phyloP scores from a whole-genome alignment of 2,113 vertebrate species.

The Pantherophis guttatus region DNA sequence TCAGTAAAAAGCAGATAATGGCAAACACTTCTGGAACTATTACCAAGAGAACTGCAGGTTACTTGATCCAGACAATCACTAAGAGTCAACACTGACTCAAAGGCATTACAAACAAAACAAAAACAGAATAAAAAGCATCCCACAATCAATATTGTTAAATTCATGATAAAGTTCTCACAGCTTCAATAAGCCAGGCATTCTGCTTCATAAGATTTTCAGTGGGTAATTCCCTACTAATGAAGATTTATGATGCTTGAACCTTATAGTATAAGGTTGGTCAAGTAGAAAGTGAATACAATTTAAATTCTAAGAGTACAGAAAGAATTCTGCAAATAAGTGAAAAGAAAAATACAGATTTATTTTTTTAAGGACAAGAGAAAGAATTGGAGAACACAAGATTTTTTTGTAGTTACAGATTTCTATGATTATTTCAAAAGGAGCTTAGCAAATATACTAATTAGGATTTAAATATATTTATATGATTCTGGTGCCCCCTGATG shows the following conservation, averaged over 20 bases:
- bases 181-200: neutral
- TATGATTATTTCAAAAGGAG: neutral
- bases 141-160: neutral
- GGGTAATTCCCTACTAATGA: neutral
- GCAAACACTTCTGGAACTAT: neutral
- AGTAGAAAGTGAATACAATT: neutral
- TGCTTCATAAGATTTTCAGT: neutral
- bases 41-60: neutral
- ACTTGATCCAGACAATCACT: neutral
- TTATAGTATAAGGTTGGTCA: neutral
- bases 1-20: neutral
- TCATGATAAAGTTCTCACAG: neutral
- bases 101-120: neutral
- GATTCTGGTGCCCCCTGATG: slow-evolving; percentile 58
- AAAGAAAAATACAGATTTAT: slow-evolving; percentile 11
- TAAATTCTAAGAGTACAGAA: neutral
- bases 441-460: neutral
- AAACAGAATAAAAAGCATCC: neutral
- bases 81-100: neutral
- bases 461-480: slow-evolving; percentile 27
- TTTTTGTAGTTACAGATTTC: neutral
- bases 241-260: neutral
- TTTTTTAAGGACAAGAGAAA: neutral
- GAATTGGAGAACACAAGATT: slow-evolving; percentile 1
- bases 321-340: slow-evolving; percentile 4